phyloP scores from a whole-genome alignment of 2,888 invertebrate genomes.

The Dryobota labecula region DNA sequence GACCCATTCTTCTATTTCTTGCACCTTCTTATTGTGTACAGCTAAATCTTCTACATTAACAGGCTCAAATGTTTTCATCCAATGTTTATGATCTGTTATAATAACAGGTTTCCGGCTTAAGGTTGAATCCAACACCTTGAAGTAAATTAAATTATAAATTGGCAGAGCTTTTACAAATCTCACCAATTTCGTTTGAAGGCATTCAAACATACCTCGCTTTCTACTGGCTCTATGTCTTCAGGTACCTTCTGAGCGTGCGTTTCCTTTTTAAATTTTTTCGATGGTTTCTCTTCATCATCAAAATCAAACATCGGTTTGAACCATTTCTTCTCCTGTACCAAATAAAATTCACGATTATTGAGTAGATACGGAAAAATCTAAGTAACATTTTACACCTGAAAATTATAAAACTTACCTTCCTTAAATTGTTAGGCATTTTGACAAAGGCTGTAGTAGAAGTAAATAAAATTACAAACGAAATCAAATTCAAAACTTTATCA shows the following conservation, averaged over 20 bases:
- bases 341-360: background rate
- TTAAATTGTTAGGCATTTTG: conserved; percentile 32
- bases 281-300: conserved; percentile 76
- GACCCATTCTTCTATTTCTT: conserved; percentile 94
- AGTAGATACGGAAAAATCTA: background rate
- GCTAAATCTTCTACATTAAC: conserved; percentile 91
- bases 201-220: conserved; percentile 44
- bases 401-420: conserved; percentile 22
- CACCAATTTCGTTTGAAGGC: background rate
- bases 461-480: background rate
- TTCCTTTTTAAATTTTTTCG: conserved; percentile 70
- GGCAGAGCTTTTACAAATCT: background rate
- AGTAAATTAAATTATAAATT: background rate
- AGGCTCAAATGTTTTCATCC: conserved; percentile 92
- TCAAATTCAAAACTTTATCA: background rate
- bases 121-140: conserved; percentile 40
- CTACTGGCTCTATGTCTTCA: conserved; percentile 3
- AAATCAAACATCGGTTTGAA: conserved; percentile 84
- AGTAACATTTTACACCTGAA: background rate
- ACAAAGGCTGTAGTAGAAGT: background rate
- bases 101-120: conserved; percentile 58
- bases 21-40: conserved; percentile 93
- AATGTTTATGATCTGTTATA: conserved; percentile 82
- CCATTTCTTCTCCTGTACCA: conserved; percentile 81
- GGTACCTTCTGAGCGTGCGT: background rate